Evolutionary conservation across 2,888 invertebrate species (phyloP), one percentile per base, ranked within the genome.

Genomic region (Oxystoma pomonae): DNA sequence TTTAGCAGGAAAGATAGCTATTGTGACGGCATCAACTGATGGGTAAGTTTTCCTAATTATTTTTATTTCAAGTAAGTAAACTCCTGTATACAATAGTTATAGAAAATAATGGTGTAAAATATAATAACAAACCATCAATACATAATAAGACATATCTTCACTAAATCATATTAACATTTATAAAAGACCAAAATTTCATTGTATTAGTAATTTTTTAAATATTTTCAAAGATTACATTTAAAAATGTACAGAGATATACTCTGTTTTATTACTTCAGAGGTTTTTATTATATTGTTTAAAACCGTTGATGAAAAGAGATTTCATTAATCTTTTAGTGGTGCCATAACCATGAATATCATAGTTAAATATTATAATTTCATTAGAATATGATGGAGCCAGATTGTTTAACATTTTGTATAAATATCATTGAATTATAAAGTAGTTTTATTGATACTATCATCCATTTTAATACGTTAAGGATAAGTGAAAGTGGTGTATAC

Each of bases 1-100:
- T 9, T 19, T 53, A 19, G 19, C 17, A 58, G 91, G 90, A 61
- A 94, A 93, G 85, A 90, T 93, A 59, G 95, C 95, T 19, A 84
- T 95, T 68, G 87, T 95, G 2, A 95, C 95, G 58, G 96, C 93
- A 9, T 94, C 94, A 1, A 92, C 94, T 22, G 92, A 94, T 55
- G 92, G 91, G 91, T 91, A 79, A 59, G 19, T 9, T 35, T 9
- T 59, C 9, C 7, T n/a, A n/a, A n/a, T n/a, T n/a, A n/a, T n/a
- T n/a, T n/a, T n/a, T n/a, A n/a, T n/a, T n/a, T n/a, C n/a, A n/a
- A n/a, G n/a, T n/a, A n/a, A n/a, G n/a, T n/a, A n/a, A n/a, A n/a
- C n/a, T n/a, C n/a, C n/a, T n/a, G n/a, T n/a, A n/a, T n/a, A n/a
- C n/a, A n/a, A n/a, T n/a, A n/a, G n/a, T n/a, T n/a, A n/a, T n/a